Conservation (phyloP, 92 coral and sea anemone genomes). For the Palythoa grandis region DNA sequence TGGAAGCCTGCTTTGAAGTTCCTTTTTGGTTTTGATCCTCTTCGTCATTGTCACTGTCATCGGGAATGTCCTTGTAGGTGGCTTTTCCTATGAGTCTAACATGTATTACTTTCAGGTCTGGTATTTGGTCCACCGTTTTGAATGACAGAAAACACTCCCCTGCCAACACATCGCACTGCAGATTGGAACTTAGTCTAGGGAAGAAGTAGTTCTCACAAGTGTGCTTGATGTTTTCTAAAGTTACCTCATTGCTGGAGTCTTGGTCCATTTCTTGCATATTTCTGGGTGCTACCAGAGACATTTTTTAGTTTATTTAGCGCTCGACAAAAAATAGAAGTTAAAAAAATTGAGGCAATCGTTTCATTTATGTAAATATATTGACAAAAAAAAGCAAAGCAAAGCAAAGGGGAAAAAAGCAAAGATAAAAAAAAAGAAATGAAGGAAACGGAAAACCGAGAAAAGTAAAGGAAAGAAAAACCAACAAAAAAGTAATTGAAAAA, state of each 20-base stretch:
- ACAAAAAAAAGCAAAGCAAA: no score
- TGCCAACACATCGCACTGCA: conserved; percentile 4
- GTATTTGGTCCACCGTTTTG: conserved; percentile 22
- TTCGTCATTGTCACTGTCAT: background rate
- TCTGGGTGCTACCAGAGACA: conserved; percentile 24
- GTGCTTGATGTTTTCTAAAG: background rate
- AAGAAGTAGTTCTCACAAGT: background rate
- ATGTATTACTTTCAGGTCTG: conserved; percentile 10
- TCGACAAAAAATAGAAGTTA: no score
- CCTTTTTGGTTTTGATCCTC: background rate
- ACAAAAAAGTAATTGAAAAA: conserved; percentile 13
- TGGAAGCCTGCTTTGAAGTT: background rate
- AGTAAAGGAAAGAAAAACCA: conserved; percentile 9
- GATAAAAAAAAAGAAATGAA: background rate
- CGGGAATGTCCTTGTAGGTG: conserved; percentile 3
- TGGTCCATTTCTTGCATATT: conserved; percentile 15
- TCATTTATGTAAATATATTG: no score
- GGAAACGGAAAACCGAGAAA: conserved; percentile 22
- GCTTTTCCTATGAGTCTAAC: conserved; percentile 6
- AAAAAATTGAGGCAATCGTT: no score
- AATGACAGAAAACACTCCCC: background rate
- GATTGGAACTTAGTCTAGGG: conserved; percentile 5
- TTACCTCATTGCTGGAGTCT: background rate
- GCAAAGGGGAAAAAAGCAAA: no score
- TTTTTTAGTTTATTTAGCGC: no score